Conservation (phyloP, 2,797 vertebrate species). For the Acanthurus tractus region DNA sequence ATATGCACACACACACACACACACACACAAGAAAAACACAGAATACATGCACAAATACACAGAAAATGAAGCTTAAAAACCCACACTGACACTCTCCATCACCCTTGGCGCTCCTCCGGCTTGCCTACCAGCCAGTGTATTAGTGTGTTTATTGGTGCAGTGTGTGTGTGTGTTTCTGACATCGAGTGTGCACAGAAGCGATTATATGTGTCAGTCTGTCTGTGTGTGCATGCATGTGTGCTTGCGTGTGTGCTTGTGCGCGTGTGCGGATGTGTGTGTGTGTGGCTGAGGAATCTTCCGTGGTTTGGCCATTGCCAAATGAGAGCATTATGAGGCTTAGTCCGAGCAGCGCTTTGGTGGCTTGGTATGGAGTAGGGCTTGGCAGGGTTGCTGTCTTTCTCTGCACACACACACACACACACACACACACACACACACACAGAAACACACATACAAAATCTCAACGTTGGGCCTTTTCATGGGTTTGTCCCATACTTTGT, state of each 20-base stretch:
- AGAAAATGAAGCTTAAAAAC: conserved; percentile 60
- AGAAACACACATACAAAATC: conserved; percentile 40
- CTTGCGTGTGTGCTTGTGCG: conserved; percentile 18
- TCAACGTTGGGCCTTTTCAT: conserved; percentile 74
- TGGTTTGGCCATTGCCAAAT: conserved; percentile 84
- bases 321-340: conserved; percentile 86
- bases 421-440: conserved; percentile 28
- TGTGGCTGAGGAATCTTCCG: conserved; percentile 68
- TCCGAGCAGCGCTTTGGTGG: conserved; percentile 80
- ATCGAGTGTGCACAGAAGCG: conserved; percentile 42
- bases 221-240: conserved; percentile 24
- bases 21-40: conserved; percentile 6
- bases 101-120: conserved; percentile 81
- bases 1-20: conserved; percentile 16
- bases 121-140: conserved; percentile 75
- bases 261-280: conserved; percentile 1
- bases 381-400: conserved; percentile 72
- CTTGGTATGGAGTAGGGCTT: conserved; percentile 76
- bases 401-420: conserved; percentile 28
- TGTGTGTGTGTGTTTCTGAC: conserved; percentile 37
- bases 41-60: conserved; percentile 16
- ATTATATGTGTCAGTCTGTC: conserved; percentile 30
- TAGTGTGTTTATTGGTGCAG: conserved; percentile 48
- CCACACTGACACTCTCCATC: conserved; percentile 59
- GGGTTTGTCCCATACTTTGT: conserved; percentile 76